A percentile compares a stretch with the other conserved stretches of the same genome.
These are phyloP conservation scores for Dipus sagitta DNA, from an alignment of 2,797 vertebrate genomes.

Conservation along the genomic window DNA sequence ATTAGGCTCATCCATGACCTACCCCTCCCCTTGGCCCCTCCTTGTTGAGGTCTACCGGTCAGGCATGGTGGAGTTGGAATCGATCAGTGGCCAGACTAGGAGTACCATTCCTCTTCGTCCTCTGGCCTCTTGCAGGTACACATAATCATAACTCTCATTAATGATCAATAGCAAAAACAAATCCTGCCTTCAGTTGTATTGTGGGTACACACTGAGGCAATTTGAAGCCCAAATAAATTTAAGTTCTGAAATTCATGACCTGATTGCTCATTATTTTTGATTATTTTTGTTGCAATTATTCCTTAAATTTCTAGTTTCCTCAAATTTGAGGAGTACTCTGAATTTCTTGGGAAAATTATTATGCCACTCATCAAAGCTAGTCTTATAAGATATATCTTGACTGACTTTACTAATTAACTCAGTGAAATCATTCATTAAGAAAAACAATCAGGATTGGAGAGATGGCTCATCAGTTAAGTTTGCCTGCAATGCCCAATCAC, in stretches of 20 bases:
- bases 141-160: constrained; percentile 38
- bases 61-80: no score
- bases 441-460: no score
- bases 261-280: constrained; percentile 75
- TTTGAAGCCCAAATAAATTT: constrained; percentile 54
- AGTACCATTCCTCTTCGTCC: not conserved
- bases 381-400: not conserved
- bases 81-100: not conserved
- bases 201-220: constrained; percentile 15
- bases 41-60: no score
- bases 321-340: constrained; percentile 60
- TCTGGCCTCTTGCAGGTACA: not conserved
- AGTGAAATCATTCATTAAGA: constrained; percentile 4
- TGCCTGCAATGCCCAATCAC: no score
- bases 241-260: constrained; percentile 64
- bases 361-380: constrained; percentile 60
- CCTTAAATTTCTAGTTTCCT: constrained; percentile 76
- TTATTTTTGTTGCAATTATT: constrained; percentile 74
- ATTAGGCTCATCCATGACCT: no score
- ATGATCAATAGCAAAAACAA: constrained; percentile 45
- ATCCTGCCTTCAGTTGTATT: constrained; percentile 41
- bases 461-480: no score
- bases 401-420: constrained; percentile 34
- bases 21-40: no score
- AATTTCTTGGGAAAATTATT: constrained; percentile 72